Evolutionary conservation across 2,113 vertebrate species (phyloP).

Genomic region (Prionailurus viverrinus): DNA sequence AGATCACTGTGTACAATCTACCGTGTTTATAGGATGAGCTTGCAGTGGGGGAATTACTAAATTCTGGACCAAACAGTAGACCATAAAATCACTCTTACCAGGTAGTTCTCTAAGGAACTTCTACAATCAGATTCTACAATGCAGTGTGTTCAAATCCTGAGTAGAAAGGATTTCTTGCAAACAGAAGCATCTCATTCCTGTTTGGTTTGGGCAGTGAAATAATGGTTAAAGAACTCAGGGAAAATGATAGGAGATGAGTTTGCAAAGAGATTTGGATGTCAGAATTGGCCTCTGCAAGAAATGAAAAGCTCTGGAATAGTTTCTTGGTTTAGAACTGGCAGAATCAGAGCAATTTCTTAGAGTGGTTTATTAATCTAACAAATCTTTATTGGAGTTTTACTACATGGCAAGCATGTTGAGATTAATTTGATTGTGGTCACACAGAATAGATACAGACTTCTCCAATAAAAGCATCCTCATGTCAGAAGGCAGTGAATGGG

Average conservation of each 20-base stretch:
- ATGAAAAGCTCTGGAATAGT: not conserved
- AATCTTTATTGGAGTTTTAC: conserved; percentile 61
- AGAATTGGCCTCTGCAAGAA: not conserved
- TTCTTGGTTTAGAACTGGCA: not conserved
- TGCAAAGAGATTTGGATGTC: not conserved
- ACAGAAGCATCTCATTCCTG: not conserved
- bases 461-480: not conserved
- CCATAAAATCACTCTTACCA: not conserved
- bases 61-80: not conserved
- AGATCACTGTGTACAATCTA: not conserved
- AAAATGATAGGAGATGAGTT: not conserved
- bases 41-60: not conserved
- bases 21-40: not conserved
- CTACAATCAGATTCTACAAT: not conserved
- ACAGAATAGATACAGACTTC: conserved; percentile 16
- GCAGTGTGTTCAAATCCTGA: not conserved
- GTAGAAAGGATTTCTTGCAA: not conserved
- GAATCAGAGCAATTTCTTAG: conserved; percentile 67
- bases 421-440: conserved; percentile 45
- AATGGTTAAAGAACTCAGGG: not conserved
- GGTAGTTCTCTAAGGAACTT: not conserved
- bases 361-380: conserved; percentile 70
- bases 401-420: not conserved
- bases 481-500: not conserved
- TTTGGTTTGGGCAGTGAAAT: not conserved